Evolutionary conservation across 2,888 invertebrate genomes (phyloP).

Genomic region (Caenorhabditis drosophilae): DNA sequence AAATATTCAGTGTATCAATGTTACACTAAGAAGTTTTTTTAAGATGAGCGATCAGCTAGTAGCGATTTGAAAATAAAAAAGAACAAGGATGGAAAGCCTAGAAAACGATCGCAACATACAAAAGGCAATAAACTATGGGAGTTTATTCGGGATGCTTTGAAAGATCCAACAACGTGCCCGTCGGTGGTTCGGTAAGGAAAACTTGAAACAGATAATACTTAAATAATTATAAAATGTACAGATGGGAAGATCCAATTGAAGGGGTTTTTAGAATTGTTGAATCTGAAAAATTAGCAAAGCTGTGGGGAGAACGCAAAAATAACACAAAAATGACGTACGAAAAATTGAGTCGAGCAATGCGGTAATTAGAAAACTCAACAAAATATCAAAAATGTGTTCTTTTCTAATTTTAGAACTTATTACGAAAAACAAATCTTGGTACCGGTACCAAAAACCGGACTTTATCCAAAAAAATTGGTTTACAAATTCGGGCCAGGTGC

Average conservation of each 20-base stretch:
- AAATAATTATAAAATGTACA: constrained; percentile 66
- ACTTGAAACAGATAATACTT: no score
- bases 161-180: constrained; percentile 80
- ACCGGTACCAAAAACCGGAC: constrained; percentile 70
- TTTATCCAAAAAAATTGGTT: constrained; percentile 70
- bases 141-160: constrained; percentile 82
- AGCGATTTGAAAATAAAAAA: constrained; percentile 36
- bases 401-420: constrained; percentile 69
- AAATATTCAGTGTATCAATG: no score
- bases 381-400: not conserved
- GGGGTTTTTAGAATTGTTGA: constrained; percentile 87
- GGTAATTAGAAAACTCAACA: constrained; percentile 72
- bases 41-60: constrained; percentile 22
- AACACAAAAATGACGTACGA: constrained; percentile 90
- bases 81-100: constrained; percentile 68
- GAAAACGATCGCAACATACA: constrained; percentile 68
- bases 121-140: constrained; percentile 78
- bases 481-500: constrained; percentile 71
- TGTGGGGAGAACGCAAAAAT: constrained; percentile 86
- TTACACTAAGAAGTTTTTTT: constrained; percentile 1
- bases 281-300: constrained; percentile 83
- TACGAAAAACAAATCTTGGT: constrained; percentile 70
- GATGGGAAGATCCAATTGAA: constrained; percentile 84
- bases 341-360: constrained; percentile 87
- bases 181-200: constrained; percentile 75